Evolutionary conservation across 2,888 invertebrate species (phyloP), one percentile per base, ranked within the genome.

Genomic region (Argyra leucocephala): DNA sequence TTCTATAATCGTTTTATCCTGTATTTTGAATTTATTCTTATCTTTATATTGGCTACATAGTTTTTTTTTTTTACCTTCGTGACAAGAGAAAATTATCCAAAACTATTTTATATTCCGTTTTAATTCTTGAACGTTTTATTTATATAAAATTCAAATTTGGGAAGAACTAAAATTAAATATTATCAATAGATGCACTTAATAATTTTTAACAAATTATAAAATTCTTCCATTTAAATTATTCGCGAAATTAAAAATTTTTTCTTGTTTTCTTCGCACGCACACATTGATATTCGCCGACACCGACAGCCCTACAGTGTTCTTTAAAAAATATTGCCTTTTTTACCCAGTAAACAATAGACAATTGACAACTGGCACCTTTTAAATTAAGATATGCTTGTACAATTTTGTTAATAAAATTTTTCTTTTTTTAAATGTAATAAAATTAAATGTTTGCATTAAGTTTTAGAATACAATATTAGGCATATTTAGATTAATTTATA

Each of bases 41-140:
- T 48, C 48, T 9, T 48, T 31, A 31, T 31, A 31, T 31, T 7
- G 31, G 10, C 6, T 31, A 31, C 31, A 10, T 31, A 48, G 18
- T 48, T 48, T 48, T 48, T 48, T 48, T 48, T 48, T n/a, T 48
- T 48, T 48, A 48, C 48, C 48, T 48, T 48, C 48, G 48, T 48
- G 48, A 48, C 48, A 48, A 48, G 48, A 48, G 48, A 48, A 48
- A 48, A 48, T 48, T 48, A 48, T 48, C 48, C 48, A 48, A 48
- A 48, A 48, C 48, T 48, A 37, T 9, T 37, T 37, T 37, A 15
- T 15, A 15, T 3, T 37, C 10, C 10, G 48, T n/a, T 48, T 48
- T 48, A 18, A 18, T 18, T 48, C 18, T 48, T 48, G n/a, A 9
- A 48, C n/a, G n/a, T 18, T 48, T 48, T 48, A 1, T 48, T 5